Base-by-base conservation (phyloP, 2,888 invertebrate species). In the Microdon myrmicae region DNA sequence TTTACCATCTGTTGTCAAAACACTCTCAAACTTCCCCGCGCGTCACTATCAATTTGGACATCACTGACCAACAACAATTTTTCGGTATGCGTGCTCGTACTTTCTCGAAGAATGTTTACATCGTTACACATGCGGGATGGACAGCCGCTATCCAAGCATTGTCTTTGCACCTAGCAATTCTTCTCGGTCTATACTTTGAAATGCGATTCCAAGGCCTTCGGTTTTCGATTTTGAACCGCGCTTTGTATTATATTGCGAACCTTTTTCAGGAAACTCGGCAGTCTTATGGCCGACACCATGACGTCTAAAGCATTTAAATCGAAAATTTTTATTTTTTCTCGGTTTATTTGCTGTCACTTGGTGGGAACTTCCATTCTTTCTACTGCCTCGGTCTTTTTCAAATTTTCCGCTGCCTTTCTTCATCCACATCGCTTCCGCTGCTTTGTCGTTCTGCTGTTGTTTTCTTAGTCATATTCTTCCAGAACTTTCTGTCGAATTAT, bases 111-210 rank as follows among this genome's bases (percentile, higher is more conserved):
- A 32, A 10, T 25, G 10, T 22, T 39, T n/a, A n/a, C 17, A 12
- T 43, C 37, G 7, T 53, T 53, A 38, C 44, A 53, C 38, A 53
- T 44, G n/a, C 44, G 53, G 1, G 38, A 44, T 7, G 44, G 37
- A 31, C 38, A 44, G n/a, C 38, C 38, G 9, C 45, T 54, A 16
- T 54, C 54, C 19, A 45, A 5, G 3, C 41, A 51, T 28, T 41
- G n/a, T n/a, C n/a, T n/a, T n/a, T n/a, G 16, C 4, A 19, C 34
- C 19, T 16, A 14, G 16, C 8, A 32, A 13, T 14, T 13, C 34
- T 34, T 39, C 13, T 22, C 22, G n/a, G 4, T 32, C n/a, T 32
- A 22, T 29, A 23, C 14, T 26, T 7, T 26, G 26, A 10, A 49
- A 49, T 4, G 32, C 28, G 12, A 12, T 38, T 37, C 32, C 38